Conservation (phyloP, 1,140 invertebrate genomes). For the Diploscapter pachys region DNA sequence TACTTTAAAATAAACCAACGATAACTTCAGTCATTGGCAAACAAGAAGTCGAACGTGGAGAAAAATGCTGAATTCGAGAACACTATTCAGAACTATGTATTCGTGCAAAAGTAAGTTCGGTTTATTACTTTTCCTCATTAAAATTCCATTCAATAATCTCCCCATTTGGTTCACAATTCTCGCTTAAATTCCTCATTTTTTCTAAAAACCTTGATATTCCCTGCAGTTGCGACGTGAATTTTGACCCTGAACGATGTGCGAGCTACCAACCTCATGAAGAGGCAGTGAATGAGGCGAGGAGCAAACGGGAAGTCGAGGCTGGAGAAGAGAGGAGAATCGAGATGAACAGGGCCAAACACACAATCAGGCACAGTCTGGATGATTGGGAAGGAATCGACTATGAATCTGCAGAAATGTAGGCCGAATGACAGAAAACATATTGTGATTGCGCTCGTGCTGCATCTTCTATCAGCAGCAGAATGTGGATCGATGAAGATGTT, state of each 20-base stretch:
- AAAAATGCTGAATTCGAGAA: constrained; percentile 62
- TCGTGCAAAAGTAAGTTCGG: constrained; percentile 52
- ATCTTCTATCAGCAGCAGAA: no score
- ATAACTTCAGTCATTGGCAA: background rate
- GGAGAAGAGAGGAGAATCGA: background rate
- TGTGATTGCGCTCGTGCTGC: no score
- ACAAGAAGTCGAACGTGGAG: constrained; percentile 30
- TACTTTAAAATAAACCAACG: no score
- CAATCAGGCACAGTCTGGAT: background rate
- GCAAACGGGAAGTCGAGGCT: background rate
- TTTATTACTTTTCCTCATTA: background rate
- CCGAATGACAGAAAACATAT: background rate
- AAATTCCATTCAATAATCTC: background rate
- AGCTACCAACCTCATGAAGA: background rate
- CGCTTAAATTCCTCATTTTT: constrained; percentile 9
- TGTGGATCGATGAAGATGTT: no score
- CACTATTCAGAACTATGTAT: constrained; percentile 52
- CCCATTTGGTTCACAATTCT: background rate
- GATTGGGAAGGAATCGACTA: constrained; percentile 22
- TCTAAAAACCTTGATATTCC: background rate
- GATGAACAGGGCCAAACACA: constrained; percentile 6
- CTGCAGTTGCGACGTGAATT: constrained; percentile 26
- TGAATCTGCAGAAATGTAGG: constrained; percentile 5
- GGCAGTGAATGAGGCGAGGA: background rate
- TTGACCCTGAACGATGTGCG: constrained; percentile 21